Evolutionary conservation across 2,113 vertebrate genomes (phyloP), one percentile per base, ranked within the genome.

Genomic region (Cheirogaleus medius): DNA sequence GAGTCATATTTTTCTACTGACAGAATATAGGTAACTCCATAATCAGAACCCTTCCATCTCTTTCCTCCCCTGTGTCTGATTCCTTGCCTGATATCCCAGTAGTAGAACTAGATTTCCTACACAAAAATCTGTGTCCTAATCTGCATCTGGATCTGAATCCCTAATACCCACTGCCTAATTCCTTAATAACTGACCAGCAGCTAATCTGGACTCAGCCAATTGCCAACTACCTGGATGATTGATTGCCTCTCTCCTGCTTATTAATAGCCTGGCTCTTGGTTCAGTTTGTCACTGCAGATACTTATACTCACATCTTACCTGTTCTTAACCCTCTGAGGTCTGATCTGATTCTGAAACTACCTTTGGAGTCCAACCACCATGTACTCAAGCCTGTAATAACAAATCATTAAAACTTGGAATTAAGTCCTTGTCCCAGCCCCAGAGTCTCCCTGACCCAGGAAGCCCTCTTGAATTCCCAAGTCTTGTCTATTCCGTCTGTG

Each of bases 1-100:
- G 29, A 77, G 68, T 91, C 69, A 91, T 63, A 56, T 39, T 95
- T 91, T 95, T 66, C 42, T 34, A 84, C n/a, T 87, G 77, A 94
- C 12, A 54, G 69, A 69, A 63, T 34, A 52, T 3, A 54, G 44
- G 18, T 63, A 87, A 21, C 29, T 89, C 90, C 68, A 81, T 73
- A 86, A 54, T 44, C 49, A 44, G 49, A 85, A 39, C 37, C 32
- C 34, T 85, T 32, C 39, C 82, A 76, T 66, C 6, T 88, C 69
- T 73, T 94, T 91, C 17, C 17, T 68, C n/a, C 42, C 63, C 18
- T 23, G 0, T 52, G 56, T 39, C 44, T 85, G 47, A 86, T 86
- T 81, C 32, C 7, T 92, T 89, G 34, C 29, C 64, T 68, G 8
- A 29, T 81, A 34, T 94, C 34, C 78, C n/a, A 89, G 56, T 80